Conservation (phyloP, 1,140 invertebrate species). For the Megalopta genalis region DNA sequence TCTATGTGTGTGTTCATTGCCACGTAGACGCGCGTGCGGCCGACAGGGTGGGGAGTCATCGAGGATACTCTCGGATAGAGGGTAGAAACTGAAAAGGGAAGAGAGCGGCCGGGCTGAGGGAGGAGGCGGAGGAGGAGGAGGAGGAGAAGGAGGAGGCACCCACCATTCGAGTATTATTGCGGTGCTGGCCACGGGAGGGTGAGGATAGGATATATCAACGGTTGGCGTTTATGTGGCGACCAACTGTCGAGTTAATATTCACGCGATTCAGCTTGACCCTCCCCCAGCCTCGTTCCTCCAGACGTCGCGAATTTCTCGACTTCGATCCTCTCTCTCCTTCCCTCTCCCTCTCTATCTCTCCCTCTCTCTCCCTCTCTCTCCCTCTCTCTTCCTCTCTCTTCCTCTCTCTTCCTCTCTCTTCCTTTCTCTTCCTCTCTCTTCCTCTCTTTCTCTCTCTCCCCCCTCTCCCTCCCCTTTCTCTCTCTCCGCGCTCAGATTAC, state of each 20-base stretch:
- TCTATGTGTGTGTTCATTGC: conserved; percentile 43
- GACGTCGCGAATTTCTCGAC: conserved; percentile 53
- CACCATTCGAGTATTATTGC: conserved; percentile 63
- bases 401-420: too few relatives aligned
- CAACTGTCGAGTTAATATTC: conserved; percentile 73
- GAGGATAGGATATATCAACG: conserved; percentile 64
- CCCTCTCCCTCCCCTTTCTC: too few relatives aligned
- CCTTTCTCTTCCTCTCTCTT: background rate
- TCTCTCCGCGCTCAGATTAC: too few relatives aligned
- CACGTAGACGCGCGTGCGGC: conserved; percentile 19
- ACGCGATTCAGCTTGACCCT: conserved; percentile 61
- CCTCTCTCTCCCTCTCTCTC: too few relatives aligned
- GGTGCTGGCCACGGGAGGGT: conserved; percentile 43
- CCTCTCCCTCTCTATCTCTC: background rate
- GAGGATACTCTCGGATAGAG: conserved; percentile 21
- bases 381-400: background rate
- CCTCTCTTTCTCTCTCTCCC: background rate
- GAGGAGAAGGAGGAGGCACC: conserved; percentile 19
- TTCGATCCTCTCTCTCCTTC: background rate
- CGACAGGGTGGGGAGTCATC: background rate
- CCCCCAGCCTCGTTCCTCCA: background rate
- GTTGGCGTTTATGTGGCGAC: conserved; percentile 71
- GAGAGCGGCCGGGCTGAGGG: background rate
- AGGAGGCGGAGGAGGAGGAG: background rate
- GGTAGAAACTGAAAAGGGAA: conserved; percentile 36